These are phyloP conservation scores for Malurus splendens DNA, from an alignment of 2,797 vertebrate genomes.

Conservation along the genomic window DNA sequence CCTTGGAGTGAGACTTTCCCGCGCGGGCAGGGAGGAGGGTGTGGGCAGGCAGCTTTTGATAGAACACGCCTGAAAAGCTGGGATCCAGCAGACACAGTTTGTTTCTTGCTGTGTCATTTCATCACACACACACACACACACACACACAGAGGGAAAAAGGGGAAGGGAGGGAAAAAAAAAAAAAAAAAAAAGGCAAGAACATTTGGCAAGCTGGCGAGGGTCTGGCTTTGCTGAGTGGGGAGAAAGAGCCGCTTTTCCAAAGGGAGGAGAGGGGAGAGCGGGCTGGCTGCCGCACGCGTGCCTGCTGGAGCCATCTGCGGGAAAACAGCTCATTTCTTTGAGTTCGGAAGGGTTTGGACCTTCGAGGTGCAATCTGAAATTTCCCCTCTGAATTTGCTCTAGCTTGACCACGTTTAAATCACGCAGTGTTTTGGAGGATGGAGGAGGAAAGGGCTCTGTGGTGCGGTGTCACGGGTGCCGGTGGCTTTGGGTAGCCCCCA, in stretches of 20 bases:
- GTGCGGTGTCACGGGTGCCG: rapidly evolving
- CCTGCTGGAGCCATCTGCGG: not conserved
- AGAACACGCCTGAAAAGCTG: conserved; percentile 17
- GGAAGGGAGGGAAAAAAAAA: not conserved
- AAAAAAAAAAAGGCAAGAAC: not conserved
- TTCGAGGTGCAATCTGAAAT: not conserved
- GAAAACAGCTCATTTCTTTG: not conserved
- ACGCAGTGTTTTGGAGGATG: rapidly evolving
- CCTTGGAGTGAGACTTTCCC: conserved; percentile 37
- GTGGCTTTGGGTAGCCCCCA: not conserved
- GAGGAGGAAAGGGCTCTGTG: not conserved
- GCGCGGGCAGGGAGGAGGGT: conserved; percentile 14
- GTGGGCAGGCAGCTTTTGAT: conserved; percentile 13
- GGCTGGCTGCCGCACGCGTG: not conserved
- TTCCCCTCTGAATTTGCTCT: not conserved
- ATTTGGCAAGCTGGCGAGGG: conserved; percentile 22
- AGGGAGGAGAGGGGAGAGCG: not conserved
- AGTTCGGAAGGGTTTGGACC: not conserved
- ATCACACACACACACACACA: not conserved
- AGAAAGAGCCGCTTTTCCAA: not conserved
- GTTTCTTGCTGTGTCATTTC: conserved; percentile 57
- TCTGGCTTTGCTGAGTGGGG: conserved; percentile 4
- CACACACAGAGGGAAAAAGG: not conserved
- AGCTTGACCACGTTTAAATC: not conserved
- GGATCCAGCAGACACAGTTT: conserved; percentile 42